Evolutionary conservation across 2,888 invertebrate species (phyloP).

Genomic region (Tyria jacobaeae): DNA sequence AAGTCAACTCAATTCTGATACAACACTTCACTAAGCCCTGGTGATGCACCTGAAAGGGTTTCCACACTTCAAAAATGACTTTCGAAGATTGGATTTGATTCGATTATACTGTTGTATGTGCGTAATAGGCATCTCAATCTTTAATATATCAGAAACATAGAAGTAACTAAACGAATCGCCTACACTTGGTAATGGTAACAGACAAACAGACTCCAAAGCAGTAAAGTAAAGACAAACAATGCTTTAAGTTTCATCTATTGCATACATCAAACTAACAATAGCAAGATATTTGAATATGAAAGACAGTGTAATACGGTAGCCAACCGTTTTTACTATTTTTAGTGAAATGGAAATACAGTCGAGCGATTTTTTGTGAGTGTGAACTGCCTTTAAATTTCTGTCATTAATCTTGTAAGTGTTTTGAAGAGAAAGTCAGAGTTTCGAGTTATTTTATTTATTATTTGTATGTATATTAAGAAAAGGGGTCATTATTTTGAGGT

Average conservation of each 20-base stretch:
- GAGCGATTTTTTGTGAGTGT: conserved; percentile 47
- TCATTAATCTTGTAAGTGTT: conserved; percentile 41
- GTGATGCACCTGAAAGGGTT: too few species aligned
- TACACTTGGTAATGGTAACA: conserved; percentile 22
- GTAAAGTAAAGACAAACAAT: conserved; percentile 49
- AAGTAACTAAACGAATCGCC: conserved; percentile 9
- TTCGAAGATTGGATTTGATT: too few species aligned
- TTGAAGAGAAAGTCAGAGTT: conserved; percentile 37
- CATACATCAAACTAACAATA: conserved; percentile 67
- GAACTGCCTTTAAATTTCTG: conserved; percentile 37
- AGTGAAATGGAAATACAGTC: conserved; percentile 49
- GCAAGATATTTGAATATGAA: conserved; percentile 76
- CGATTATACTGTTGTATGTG: too few species aligned
- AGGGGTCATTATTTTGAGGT: neutral
- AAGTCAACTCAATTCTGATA: too few species aligned
- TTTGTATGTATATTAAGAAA: conserved; percentile 12
- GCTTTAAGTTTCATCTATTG: conserved; percentile 50
- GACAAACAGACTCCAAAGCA: conserved; percentile 20
- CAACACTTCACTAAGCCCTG: too few species aligned
- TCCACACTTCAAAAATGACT: too few species aligned
- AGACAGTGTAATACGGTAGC: conserved; percentile 78
- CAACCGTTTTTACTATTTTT: conserved; percentile 59
- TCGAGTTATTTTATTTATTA: conserved; percentile 20
- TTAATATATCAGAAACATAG: conserved; percentile 15
- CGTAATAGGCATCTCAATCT: neutral